Conservation (phyloP, 2,888 invertebrate species). For the Himalopsyche anomala region DNA sequence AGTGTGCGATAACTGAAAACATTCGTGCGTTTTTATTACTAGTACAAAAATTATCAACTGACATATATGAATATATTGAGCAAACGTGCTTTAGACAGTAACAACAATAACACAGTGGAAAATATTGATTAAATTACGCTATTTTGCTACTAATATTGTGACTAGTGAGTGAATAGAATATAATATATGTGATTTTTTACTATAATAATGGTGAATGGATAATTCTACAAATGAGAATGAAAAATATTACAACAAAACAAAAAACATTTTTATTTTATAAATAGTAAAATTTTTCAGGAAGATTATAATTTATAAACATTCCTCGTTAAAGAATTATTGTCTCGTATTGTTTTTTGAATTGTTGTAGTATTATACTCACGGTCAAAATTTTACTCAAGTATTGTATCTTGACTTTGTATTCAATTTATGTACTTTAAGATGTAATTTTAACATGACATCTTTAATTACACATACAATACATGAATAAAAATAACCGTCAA, state of each 20-base stretch:
- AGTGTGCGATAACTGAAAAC: neutral
- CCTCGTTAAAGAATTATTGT: no score
- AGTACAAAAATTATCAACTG: neutral
- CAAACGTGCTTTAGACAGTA: neutral
- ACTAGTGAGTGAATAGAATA: neutral
- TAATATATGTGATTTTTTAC: neutral
- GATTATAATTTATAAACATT: no score
- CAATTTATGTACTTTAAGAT: no score
- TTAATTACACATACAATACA: no score
- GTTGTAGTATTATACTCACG: no score
- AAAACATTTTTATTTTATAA: neutral
- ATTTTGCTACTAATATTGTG: neutral
- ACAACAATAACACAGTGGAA: neutral
- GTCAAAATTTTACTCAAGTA: no score
- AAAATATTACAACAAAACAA: neutral
- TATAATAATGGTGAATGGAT: neutral
- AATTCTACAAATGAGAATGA: neutral
- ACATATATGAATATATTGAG: neutral
- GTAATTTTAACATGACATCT: no score
- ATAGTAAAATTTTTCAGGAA: no score
- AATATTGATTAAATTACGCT: neutral
- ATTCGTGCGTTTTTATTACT: neutral
- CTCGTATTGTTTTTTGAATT: no score
- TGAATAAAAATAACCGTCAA: no score
- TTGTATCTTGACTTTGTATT: no score